Percentiles rank a stretch among this genome's conserved stretches.
Evolutionary conservation across 2,797 vertebrate genomes (phyloP).

Genomic region (Orientallactaga sibirica): DNA sequence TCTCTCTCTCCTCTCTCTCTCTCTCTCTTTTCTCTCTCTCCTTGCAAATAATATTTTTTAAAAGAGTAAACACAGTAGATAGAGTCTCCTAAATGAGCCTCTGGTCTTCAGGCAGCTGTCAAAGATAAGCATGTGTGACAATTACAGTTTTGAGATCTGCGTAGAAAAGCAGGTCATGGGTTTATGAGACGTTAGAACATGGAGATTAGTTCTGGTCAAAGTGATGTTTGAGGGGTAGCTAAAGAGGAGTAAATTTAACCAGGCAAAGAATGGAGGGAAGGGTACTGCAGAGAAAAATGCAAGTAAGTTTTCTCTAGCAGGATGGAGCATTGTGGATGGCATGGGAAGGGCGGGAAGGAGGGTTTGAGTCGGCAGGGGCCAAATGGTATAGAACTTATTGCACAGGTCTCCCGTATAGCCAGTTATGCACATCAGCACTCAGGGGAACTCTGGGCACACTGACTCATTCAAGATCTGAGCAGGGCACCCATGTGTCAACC

Average conservation of each 20-base stretch:
- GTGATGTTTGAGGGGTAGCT: background rate
- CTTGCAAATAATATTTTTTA: too few species aligned
- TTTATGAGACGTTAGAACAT: background rate
- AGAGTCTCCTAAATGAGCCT: background rate
- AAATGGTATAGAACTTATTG: background rate
- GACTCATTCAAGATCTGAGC: background rate
- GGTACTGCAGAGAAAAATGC: background rate
- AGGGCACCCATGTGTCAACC: background rate
- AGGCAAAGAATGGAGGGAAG: background rate
- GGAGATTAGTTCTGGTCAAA: background rate
- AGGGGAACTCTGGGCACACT: background rate
- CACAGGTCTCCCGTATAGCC: too few species aligned
- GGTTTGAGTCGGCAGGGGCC: background rate
- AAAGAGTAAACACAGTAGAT: background rate
- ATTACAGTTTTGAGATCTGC: background rate
- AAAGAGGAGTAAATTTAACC: background rate
- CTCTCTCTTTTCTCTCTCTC: too few species aligned
- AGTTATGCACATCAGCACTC: background rate
- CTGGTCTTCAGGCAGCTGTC: background rate
- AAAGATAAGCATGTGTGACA: background rate
- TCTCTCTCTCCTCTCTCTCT: too few species aligned
- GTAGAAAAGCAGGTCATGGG: background rate
- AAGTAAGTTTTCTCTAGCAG: background rate
- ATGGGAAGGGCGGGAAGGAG: background rate
- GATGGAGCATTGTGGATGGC: background rate